Percentiles rank a stretch among this genome's conserved stretches.
Conservation (phyloP, 2,888 invertebrate genomes). For the Acronicta aceris region DNA sequence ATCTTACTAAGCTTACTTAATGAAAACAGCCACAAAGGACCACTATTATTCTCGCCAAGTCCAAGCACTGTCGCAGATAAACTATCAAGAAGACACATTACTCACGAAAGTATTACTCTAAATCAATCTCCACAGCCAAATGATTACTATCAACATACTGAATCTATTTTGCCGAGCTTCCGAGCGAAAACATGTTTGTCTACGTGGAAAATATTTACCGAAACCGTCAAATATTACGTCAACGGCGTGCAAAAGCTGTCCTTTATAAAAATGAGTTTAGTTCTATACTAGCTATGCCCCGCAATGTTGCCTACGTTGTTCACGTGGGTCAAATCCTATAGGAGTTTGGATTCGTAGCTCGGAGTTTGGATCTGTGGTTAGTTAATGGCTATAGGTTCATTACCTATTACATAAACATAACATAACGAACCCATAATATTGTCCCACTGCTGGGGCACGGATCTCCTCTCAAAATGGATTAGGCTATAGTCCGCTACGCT, state of each 20-base stretch:
- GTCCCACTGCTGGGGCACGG: too few species aligned
- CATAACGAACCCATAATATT: too few species aligned
- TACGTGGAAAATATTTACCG: conserved; percentile 32
- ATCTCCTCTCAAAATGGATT: too few species aligned
- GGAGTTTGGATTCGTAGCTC: too few species aligned
- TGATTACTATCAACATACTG: conserved; percentile 49
- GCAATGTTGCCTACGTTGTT: too few species aligned
- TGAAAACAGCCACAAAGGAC: too few species aligned
- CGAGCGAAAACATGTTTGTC: conserved; percentile 56
- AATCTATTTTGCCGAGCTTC: conserved; percentile 49
- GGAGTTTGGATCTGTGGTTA: too few species aligned
- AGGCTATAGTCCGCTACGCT: too few species aligned
- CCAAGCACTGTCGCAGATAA: conserved; percentile 17
- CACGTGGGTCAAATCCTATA: too few species aligned
- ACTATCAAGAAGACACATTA: conserved; percentile 30
- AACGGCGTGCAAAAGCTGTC: conserved; percentile 7
- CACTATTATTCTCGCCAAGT: conserved; percentile 13
- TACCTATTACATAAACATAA: too few species aligned
- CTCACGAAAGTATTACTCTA: conserved; percentile 46
- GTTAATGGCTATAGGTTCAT: too few species aligned
- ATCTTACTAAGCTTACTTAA: too few species aligned
- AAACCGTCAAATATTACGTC: conserved; percentile 7
- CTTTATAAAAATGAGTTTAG: conserved; percentile 25
- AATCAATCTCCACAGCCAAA: conserved; percentile 47
- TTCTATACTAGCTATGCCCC: conserved; percentile 13